These are phyloP conservation scores for Platycnemis pennipes DNA, from an alignment of 2,888 invertebrate genomes.

Conservation along the genomic window DNA sequence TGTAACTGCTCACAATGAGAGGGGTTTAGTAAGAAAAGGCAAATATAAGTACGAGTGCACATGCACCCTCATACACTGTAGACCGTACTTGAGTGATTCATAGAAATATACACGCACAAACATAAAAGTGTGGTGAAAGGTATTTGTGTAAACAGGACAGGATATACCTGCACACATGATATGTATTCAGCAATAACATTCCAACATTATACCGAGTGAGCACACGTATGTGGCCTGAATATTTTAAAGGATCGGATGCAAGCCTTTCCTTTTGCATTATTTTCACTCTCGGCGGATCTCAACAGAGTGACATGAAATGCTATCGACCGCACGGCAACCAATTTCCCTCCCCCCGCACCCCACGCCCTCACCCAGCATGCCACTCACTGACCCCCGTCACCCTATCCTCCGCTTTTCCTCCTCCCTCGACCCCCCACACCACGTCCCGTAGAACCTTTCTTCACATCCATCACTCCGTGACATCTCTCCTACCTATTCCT, in stretches of 20 bases:
- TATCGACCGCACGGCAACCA: not conserved
- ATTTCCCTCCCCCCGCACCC: not conserved
- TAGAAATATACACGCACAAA: no score
- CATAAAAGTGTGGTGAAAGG: no score
- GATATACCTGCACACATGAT: no score
- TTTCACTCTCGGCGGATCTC: slow-evolving; percentile 37
- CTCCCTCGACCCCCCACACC: not conserved
- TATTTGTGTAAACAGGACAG: no score
- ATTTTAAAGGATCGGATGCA: not conserved
- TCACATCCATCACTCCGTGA: slow-evolving; percentile 4
- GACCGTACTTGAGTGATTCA: no score
- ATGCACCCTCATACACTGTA: no score
- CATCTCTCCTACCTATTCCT: not conserved
- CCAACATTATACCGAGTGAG: no score
- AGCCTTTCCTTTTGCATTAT: slow-evolving; percentile 44
- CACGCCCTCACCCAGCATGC: not conserved
- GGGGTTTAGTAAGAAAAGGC: no score
- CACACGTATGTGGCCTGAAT: not conserved
- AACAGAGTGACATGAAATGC: slow-evolving; percentile 42
- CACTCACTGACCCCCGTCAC: not conserved
- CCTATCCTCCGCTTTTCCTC: not conserved
- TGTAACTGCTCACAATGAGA: no score
- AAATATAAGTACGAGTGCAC: no score
- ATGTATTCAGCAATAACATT: no score
- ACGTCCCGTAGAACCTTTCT: not conserved